Evolutionary conservation across 2,888 invertebrate genomes (phyloP).

Genomic region (Emmelina monodactyla): DNA sequence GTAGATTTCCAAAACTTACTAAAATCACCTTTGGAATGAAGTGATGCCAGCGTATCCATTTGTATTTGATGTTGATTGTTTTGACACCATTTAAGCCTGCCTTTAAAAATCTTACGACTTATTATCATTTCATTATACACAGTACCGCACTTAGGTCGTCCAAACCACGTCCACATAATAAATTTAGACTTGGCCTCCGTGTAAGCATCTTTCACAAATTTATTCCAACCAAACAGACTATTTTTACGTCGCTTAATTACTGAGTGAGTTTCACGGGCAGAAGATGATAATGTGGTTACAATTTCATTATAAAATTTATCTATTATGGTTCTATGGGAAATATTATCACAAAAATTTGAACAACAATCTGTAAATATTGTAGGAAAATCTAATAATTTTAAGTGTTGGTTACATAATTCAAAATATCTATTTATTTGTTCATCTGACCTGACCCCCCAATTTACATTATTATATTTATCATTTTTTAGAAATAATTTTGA

Average conservation of each 20-base stretch:
- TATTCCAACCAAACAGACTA: constrained; percentile 16
- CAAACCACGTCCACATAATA: constrained; percentile 13
- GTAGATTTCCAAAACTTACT: constrained; percentile 11
- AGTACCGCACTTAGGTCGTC: constrained; percentile 6
- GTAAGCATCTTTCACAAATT: constrained; percentile 14
- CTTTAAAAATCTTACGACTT: constrained; percentile 11
- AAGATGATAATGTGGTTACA: constrained; percentile 6
- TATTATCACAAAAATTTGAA: constrained; percentile 6
- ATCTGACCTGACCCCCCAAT: not conserved
- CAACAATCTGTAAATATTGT: not conserved
- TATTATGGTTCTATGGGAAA: constrained; percentile 10
- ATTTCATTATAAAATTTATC: constrained; percentile 13
- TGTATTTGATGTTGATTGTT: constrained; percentile 3
- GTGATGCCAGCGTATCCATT: constrained; percentile 10
- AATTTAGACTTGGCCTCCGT: constrained; percentile 13
- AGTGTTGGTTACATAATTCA: not conserved
- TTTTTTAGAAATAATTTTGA: too few species aligned
- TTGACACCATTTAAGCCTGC: not conserved
- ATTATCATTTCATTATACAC: constrained; percentile 9
- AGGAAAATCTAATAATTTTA: constrained; percentile 1
- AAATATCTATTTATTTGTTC: not conserved
- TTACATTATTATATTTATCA: not conserved
- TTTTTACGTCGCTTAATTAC: not conserved
- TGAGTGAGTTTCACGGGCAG: constrained; percentile 3
- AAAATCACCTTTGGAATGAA: constrained; percentile 9